phyloP scores from a whole-genome alignment of 1,140 invertebrate species.

The Trachymyrmex septentrionalis region DNA sequence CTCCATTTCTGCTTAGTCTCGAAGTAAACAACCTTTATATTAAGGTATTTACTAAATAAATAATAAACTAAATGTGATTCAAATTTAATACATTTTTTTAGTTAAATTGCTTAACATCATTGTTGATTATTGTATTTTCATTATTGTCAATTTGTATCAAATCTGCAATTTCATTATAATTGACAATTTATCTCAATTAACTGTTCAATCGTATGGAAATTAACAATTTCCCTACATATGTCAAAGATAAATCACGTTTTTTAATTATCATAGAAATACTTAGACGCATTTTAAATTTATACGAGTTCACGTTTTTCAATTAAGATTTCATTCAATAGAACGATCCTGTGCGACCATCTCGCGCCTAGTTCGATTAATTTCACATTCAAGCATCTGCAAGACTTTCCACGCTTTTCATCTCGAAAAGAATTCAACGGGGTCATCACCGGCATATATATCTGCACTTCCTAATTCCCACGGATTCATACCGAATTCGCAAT shows the following conservation, averaged over 20 bases:
- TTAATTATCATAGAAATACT: background rate
- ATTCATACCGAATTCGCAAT: background rate
- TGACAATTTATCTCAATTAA: slow-evolving; percentile 7
- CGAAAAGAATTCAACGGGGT: background rate
- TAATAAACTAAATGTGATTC: too few relatives aligned
- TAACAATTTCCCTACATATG: background rate
- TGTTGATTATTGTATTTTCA: too few relatives aligned
- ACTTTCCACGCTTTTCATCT: background rate
- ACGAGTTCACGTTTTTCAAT: slow-evolving; percentile 20
- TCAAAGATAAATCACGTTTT: background rate
- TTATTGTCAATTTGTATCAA: background rate
- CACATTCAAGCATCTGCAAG: background rate
- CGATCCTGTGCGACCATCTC: background rate
- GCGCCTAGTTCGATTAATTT: background rate
- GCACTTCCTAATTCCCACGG: background rate
- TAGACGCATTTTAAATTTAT: slow-evolving; percentile 1
- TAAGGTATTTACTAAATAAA: too few relatives aligned
- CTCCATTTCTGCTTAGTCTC: too few relatives aligned
- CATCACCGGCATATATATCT: background rate
- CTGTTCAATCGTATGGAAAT: background rate
- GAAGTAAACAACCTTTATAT: too few relatives aligned
- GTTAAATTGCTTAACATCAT: background rate
- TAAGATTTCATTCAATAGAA: background rate
- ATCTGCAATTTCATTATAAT: background rate
- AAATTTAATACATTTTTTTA: too few relatives aligned